Evolutionary conservation across 2,888 invertebrate genomes (phyloP), one percentile per base, ranked within the genome.

Genomic region (Elgonia sp.): DNA sequence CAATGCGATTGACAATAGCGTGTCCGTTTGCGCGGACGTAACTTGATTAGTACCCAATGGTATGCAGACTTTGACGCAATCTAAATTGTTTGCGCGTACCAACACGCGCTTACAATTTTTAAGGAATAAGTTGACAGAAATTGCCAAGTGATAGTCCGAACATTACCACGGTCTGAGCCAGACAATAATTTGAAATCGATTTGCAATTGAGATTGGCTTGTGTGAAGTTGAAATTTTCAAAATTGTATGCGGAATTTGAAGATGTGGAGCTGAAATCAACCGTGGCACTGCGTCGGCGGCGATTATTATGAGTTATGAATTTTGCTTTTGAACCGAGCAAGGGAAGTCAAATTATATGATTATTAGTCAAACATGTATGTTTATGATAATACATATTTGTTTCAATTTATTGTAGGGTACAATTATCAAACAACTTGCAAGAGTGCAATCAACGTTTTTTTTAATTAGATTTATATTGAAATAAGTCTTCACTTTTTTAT

Each of bases 371-470:
- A 69, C 46, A 20, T 46, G 42, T 62, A n/a, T 40, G 46, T 82
- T 75, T 65, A 67, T 37, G 50, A 65, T 60, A 46, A 60, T 76
- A 86, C 69, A 40, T 73, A 79, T 60, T 82, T 37, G 60, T 77
- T 82, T 18, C 73, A 63, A 79, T 62, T 73, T 53, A 67, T 62
- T 60, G 18, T 60, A 77, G 81, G 76, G 72, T 84, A 80, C 29
- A 21, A 79, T 62, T 60, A 84, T 70, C 70, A 63, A 81, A 37
- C 21, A 29, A 29, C 76, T 80, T 81, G 72, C 79, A 80, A 75
- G 37, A 84, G 84, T 87, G 87, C 87, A 84, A 87, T 87, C 69
- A 67, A 62, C 46, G 16, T 53, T 84, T 53, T 84, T 85, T 63
- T 18, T 21, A 77, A 72, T 72, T 69, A 67, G 81, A 62, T 39